phyloP scores from a whole-genome alignment of 2,113 vertebrate species.

The Pandion haliaetus region DNA sequence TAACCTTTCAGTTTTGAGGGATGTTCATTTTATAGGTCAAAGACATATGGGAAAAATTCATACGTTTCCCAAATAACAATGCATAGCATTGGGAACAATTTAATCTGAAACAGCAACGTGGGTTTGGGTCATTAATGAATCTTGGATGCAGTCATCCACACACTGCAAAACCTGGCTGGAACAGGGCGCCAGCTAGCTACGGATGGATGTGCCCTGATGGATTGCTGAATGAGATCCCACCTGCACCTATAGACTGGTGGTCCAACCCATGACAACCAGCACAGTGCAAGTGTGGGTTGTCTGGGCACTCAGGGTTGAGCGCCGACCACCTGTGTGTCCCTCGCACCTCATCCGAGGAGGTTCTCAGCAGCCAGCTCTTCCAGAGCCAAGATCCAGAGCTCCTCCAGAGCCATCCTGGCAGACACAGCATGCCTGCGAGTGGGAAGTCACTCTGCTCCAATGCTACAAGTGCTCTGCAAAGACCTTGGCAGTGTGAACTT shows the following conservation, averaged over 20 bases:
- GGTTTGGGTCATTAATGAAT: background rate
- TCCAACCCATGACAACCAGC: rapidly evolving
- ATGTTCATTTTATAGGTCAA: background rate
- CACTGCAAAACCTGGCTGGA: background rate
- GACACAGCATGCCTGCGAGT: rapidly evolving
- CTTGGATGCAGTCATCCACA: background rate
- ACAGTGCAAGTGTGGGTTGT: background rate
- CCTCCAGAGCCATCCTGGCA: background rate
- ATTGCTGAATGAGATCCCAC: background rate
- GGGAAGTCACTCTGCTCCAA: background rate
- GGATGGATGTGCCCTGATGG: background rate
- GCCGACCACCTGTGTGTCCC: background rate
- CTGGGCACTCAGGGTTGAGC: rapidly evolving
- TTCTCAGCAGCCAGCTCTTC: background rate
- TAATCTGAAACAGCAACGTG: background rate
- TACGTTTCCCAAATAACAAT: background rate
- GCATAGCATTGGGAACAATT: background rate
- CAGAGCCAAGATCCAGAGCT: background rate
- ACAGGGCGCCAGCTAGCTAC: rapidly evolving
- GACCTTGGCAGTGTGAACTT: background rate
- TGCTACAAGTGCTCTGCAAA: background rate
- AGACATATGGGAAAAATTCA: constrained; percentile 16
- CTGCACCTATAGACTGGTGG: background rate
- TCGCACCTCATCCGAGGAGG: background rate
- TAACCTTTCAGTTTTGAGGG: background rate